These are phyloP conservation scores for Hemibagrus guttatus DNA, from an alignment of 2,797 vertebrate genomes.

Conservation along the genomic window DNA sequence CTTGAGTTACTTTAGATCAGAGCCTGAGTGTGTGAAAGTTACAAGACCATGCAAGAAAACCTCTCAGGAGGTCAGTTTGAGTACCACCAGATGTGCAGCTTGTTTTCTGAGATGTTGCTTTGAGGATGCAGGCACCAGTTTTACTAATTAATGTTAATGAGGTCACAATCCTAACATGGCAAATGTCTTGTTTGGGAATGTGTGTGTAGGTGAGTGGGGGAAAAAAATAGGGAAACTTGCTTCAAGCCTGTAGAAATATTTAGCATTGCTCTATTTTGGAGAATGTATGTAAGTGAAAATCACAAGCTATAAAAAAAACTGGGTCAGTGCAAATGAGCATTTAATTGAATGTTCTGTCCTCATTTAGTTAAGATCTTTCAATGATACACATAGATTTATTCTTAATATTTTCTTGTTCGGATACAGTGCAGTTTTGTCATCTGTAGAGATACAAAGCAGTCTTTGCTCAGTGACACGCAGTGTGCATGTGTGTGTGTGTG, in stretches of 20 bases:
- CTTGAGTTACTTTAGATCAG: constrained; percentile 39
- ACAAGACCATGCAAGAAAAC: constrained; percentile 42
- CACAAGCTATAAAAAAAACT: background rate
- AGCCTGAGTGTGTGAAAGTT: constrained; percentile 61
- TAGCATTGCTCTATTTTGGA: background rate
- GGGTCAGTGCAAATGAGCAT: constrained; percentile 35
- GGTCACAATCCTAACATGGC: constrained; percentile 24
- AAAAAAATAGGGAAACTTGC: background rate
- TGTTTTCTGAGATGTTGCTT: constrained; percentile 30
- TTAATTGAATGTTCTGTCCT: constrained; percentile 32
- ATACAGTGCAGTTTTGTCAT: background rate
- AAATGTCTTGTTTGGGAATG: constrained; percentile 38
- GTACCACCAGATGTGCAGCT: constrained; percentile 45
- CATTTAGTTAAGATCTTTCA: constrained; percentile 23
- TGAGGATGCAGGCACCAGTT: constrained; percentile 16
- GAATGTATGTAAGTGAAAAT: background rate
- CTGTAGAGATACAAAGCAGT: background rate
- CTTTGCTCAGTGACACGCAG: background rate
- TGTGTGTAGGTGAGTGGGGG: constrained; percentile 15
- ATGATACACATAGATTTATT: background rate
- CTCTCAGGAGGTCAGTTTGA: constrained; percentile 29
- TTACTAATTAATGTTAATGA: constrained; percentile 39
- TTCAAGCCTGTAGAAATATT: background rate
- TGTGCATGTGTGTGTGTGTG: background rate
- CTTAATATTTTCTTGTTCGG: background rate